These are phyloP conservation scores for Sinohyriopsis cumingii DNA, from an alignment of 2,888 invertebrate species.

Conservation along the genomic window DNA sequence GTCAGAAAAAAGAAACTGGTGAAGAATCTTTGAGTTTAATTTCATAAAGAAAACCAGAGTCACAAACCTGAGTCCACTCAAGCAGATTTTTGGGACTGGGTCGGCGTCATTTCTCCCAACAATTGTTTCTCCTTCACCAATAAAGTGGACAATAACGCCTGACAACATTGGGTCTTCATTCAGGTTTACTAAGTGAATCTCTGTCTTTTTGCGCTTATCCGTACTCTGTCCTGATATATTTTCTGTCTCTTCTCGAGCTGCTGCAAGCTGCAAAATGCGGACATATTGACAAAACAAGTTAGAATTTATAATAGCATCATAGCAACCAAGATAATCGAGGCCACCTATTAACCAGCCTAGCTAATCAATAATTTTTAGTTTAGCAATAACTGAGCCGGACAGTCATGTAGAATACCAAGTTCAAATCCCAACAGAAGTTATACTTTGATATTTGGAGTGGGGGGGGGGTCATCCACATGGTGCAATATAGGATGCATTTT, in stretches of 20 bases:
- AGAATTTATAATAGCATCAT: not conserved
- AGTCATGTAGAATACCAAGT: no score
- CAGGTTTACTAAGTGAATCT: constrained; percentile 68
- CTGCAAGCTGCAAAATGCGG: constrained; percentile 52
- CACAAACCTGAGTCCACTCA: constrained; percentile 68
- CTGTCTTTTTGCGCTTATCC: constrained; percentile 44
- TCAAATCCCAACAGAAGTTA: no score
- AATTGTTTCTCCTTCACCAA: constrained; percentile 58
- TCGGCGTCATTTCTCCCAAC: constrained; percentile 69
- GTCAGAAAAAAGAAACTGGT: no score
- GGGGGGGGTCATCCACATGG: no score
- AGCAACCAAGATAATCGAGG: not conserved
- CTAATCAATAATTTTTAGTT: not conserved
- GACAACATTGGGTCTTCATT: constrained; percentile 73
- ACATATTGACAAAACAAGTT: not conserved
- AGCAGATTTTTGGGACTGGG: constrained; percentile 60
- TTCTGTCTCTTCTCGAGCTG: constrained; percentile 57
- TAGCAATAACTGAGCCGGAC: no score
- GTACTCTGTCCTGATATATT: constrained; percentile 41
- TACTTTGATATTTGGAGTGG: no score
- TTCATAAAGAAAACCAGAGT: no score
- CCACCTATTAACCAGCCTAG: not conserved
- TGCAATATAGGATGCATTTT: no score
- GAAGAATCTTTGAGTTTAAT: no score
- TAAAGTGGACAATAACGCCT: constrained; percentile 68